Conservation (phyloP, 2,888 invertebrate genomes). For the Colostygia pectinataria region DNA sequence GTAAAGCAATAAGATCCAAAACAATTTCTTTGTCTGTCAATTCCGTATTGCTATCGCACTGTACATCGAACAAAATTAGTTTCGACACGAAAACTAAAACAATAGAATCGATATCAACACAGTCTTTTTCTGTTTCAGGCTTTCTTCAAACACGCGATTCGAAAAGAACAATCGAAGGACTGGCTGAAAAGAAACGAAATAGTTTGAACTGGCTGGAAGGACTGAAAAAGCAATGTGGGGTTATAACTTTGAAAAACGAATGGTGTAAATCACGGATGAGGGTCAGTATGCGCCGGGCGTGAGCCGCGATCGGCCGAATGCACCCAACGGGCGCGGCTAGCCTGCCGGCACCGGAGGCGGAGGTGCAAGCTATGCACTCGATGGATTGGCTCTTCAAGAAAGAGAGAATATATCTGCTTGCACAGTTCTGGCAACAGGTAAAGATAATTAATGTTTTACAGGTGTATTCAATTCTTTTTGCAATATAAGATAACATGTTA, state of each 20-base stretch:
- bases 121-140: conserved; percentile 75
- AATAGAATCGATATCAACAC: conserved; percentile 76
- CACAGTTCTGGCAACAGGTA: conserved; percentile 99
- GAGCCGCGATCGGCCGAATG: conserved; percentile 83
- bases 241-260: conserved; percentile 41
- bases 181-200: conserved; percentile 30
- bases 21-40: conserved; percentile 55
- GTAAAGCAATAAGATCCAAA: conserved; percentile 22
- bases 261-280: conserved; percentile 34
- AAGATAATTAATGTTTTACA: conserved; percentile 49
- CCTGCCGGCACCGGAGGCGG: conserved; percentile 92
- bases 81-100: conserved; percentile 77
- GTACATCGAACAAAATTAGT: conserved; percentile 79
- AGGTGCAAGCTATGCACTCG: conserved; percentile 96
- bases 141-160: conserved; percentile 57
- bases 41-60: conserved; percentile 69
- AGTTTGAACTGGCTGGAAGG: conserved; percentile 20
- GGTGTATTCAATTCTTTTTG: not conserved
- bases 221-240: conserved; percentile 43
- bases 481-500: too few relatives aligned
- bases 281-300: conserved; percentile 66
- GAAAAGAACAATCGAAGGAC: conserved; percentile 61
- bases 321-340: conserved; percentile 88
- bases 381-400: conserved; percentile 99
- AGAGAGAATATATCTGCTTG: conserved; percentile 95